A percentile compares a stretch with the other conserved stretches of the same genome.
These are phyloP conservation scores for Arremon aurantiirostris DNA, from an alignment of 2,797 vertebrate genomes.

Conservation along the genomic window DNA sequence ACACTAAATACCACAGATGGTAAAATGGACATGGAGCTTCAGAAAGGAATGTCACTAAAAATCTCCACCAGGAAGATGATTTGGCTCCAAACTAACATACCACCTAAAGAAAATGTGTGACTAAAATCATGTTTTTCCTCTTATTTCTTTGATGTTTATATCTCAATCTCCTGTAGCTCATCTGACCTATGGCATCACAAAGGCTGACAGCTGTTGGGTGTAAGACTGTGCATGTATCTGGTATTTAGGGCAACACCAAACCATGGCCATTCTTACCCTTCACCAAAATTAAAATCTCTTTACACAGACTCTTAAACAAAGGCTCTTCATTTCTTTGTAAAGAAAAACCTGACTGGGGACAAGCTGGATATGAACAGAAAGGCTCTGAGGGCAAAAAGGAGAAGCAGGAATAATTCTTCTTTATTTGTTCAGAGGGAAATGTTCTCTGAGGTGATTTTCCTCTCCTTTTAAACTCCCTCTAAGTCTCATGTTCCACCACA, in stretches of 20 bases:
- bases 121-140: background rate
- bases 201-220: background rate
- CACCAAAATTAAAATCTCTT: background rate
- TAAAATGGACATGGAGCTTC: background rate
- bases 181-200: background rate
- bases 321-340: background rate
- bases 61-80: background rate
- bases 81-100: background rate
- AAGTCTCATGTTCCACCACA: background rate
- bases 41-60: background rate
- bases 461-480: background rate
- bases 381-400: background rate
- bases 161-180: background rate
- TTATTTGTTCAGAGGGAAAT: background rate
- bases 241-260: background rate
- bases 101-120: slow-evolving; percentile 3
- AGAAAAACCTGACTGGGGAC: background rate
- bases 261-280: background rate
- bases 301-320: background rate
- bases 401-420: background rate
- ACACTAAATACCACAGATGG: background rate
- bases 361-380: background rate
- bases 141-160: background rate
- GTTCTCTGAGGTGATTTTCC: background rate
- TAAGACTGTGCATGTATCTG: background rate